Conservation (phyloP, 1,140 invertebrate genomes). For the Drosophila punjabiensis region DNA sequence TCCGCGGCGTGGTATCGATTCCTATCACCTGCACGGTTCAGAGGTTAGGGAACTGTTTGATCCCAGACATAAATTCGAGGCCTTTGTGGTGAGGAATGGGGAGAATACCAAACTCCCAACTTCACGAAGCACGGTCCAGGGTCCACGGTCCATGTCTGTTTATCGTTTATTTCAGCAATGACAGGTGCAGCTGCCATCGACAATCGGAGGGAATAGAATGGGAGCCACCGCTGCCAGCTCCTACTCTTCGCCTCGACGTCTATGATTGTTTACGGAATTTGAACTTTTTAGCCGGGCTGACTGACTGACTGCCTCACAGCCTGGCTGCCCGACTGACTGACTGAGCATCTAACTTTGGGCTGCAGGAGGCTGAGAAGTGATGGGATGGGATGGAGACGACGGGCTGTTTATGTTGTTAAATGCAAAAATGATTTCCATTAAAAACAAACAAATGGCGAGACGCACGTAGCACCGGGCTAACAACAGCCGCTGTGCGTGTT, state of each 20-base stretch:
- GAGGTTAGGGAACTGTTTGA: constrained; percentile 67
- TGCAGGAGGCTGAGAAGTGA: constrained; percentile 16
- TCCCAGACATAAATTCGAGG: constrained; percentile 57
- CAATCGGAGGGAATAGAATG: constrained; percentile 54
- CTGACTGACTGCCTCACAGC: constrained; percentile 31
- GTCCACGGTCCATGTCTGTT: constrained; percentile 48
- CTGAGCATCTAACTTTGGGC: constrained; percentile 45
- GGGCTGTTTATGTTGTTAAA: constrained; percentile 80
- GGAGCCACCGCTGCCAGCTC: constrained; percentile 4
- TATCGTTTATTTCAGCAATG: constrained; percentile 77
- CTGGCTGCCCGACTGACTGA: constrained; percentile 23
- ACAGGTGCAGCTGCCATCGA: constrained; percentile 78
- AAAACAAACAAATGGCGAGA: constrained; percentile 69
- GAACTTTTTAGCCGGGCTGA: constrained; percentile 60
- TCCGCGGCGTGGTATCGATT: constrained; percentile 48
- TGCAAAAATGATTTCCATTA: constrained; percentile 83
- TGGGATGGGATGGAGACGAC: constrained; percentile 40
- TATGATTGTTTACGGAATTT: constrained; percentile 77
- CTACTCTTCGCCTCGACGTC: neutral
- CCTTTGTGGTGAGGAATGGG: constrained; percentile 56
- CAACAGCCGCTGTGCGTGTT: constrained; percentile 37
- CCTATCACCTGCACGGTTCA: constrained; percentile 61
- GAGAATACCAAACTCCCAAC: neutral
- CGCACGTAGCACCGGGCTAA: constrained; percentile 60
- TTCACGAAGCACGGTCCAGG: neutral